These are phyloP conservation scores for Rutpela maculata DNA, from an alignment of 2,888 invertebrate genomes.

Conservation along the genomic window DNA sequence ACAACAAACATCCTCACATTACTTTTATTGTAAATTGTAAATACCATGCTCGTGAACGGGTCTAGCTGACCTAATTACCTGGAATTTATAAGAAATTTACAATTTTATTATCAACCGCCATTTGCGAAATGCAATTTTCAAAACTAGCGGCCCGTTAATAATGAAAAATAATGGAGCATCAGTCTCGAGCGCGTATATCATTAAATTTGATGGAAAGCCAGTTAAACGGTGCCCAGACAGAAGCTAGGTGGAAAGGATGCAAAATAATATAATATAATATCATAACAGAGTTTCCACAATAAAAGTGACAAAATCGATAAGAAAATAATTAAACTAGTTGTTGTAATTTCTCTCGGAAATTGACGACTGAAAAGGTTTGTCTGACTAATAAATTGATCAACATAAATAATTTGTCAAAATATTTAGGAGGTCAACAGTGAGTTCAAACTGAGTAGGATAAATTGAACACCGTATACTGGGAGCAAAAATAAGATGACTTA, in stretches of 20 bases:
- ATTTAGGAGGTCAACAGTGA: no score
- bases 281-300: not conserved
- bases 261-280: constrained; percentile 31
- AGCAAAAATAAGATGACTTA: no score
- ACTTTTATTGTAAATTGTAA: not conserved
- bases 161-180: constrained; percentile 74
- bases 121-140: constrained; percentile 71
- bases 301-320: constrained; percentile 6
- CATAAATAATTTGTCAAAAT: no score
- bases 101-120: constrained; percentile 59
- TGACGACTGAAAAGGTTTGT: no score
- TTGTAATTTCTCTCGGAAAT: not conserved
- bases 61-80: constrained; percentile 27
- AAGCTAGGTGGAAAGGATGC: constrained; percentile 50
- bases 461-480: no score
- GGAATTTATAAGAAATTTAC: constrained; percentile 52
- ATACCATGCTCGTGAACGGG: not conserved
- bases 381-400: no score
- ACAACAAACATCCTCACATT: not conserved
- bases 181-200: constrained; percentile 71
- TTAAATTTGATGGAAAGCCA: constrained; percentile 72
- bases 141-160: constrained; percentile 72
- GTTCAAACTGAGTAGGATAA: no score
- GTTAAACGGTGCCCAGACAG: constrained; percentile 59
- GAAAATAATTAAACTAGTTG: not conserved